phyloP scores from a whole-genome alignment of 2,113 vertebrate species.

The Nematolebias whitei region DNA sequence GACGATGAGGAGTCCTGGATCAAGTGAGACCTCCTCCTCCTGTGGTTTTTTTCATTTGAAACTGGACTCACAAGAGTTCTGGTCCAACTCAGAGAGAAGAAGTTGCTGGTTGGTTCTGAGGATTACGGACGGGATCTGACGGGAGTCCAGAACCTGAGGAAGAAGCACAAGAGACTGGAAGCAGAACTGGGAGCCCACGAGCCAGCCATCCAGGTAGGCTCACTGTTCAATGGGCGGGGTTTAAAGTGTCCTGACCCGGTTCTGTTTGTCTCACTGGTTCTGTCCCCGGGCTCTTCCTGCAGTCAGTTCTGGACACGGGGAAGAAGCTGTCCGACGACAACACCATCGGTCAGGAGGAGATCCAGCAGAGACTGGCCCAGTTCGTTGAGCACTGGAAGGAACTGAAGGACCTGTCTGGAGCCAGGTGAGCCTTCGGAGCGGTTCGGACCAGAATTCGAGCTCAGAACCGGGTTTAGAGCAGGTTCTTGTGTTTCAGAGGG shows the following conservation, averaged over 20 bases:
- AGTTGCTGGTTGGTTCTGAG: constrained; percentile 95
- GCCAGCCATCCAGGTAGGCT: constrained; percentile 91
- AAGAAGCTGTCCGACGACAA: constrained; percentile 97
- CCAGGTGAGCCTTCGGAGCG: constrained; percentile 77
- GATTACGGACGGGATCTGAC: constrained; percentile 98
- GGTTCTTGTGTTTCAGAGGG: constrained; percentile 77
- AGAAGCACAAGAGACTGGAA: constrained; percentile 97
- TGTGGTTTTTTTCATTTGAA: too few relatives aligned
- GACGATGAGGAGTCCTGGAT: constrained; percentile 99
- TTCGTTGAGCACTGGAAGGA: constrained; percentile 98
- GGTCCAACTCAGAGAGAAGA: constrained; percentile 87
- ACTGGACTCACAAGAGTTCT: not conserved
- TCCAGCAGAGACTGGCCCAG: constrained; percentile 94
- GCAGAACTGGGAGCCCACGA: constrained; percentile 95
- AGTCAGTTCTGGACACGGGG: constrained; percentile 96
- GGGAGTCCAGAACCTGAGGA: constrained; percentile 96
- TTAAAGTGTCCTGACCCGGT: not conserved
- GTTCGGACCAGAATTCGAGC: not conserved
- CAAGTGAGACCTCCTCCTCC: constrained; percentile 82
- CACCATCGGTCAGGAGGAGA: constrained; percentile 97
- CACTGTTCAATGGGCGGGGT: not conserved
- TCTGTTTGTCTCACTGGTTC: not conserved
- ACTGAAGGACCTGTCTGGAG: constrained; percentile 90
- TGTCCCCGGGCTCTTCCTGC: not conserved
- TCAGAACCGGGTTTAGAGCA: not conserved